phyloP scores from a whole-genome alignment of 2,797 vertebrate genomes.

The Chloroceryle inda region DNA sequence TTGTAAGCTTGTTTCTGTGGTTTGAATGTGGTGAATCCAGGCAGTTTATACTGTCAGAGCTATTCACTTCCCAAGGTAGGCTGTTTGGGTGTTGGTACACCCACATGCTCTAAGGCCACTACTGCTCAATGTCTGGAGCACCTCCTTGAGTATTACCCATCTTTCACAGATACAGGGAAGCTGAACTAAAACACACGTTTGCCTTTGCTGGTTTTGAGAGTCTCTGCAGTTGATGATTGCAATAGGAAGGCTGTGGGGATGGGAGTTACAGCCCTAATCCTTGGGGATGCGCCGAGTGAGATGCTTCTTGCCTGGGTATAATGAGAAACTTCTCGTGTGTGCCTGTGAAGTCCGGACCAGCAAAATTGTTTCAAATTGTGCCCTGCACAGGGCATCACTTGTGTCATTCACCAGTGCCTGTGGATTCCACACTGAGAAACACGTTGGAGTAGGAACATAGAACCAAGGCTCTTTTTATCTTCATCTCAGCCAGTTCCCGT shows the following conservation, averaged over 20 bases:
- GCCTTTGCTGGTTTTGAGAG: not conserved
- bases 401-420: not conserved
- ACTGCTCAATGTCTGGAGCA: not conserved
- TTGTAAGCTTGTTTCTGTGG: not conserved
- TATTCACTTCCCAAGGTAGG: not conserved
- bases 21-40: not conserved
- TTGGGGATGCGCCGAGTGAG: not conserved
- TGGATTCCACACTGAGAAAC: not conserved
- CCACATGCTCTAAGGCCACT: not conserved
- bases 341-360: not conserved
- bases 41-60: not conserved
- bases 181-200: not conserved
- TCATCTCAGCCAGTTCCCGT: not conserved
- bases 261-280: not conserved
- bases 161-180: not conserved
- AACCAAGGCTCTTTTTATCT: not conserved
- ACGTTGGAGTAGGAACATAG: not conserved
- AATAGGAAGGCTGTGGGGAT: not conserved
- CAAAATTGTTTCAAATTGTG: not conserved
- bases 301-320: not conserved
- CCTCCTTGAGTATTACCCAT: not conserved
- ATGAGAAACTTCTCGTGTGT: not conserved
- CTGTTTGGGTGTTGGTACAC: not conserved
- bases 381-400: not conserved
- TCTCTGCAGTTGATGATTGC: not conserved